Evolutionary conservation across 2,888 invertebrate genomes (phyloP).

Genomic region (Erebia epiphron): DNA sequence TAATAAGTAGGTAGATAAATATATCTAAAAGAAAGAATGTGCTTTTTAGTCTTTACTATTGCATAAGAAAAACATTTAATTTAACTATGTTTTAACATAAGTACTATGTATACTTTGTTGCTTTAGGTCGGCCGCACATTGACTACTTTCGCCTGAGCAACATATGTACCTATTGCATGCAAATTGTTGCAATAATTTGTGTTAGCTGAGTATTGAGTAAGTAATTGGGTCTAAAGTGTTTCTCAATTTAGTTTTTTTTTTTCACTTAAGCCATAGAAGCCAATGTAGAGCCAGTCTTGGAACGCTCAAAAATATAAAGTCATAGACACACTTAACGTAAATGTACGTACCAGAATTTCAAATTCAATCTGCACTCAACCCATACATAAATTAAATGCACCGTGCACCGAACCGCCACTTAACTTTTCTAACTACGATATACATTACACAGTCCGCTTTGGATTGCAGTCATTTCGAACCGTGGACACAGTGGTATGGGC

Average conservation of each 20-base stretch:
- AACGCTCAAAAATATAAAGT: conserved; percentile 14
- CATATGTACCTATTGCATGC: no score
- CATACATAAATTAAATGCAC: conserved; percentile 78
- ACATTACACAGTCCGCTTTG: conserved; percentile 67
- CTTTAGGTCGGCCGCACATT: neutral
- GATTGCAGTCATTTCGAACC: conserved; percentile 64
- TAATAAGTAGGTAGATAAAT: conserved; percentile 12
- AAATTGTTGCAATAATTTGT: no score
- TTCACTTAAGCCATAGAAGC: neutral
- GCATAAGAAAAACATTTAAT: conserved; percentile 21
- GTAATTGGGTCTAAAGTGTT: no score
- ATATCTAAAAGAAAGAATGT: conserved; percentile 22
- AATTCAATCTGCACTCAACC: conserved; percentile 50
- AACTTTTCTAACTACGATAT: conserved; percentile 78
- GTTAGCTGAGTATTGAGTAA: no score
- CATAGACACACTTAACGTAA: conserved; percentile 30
- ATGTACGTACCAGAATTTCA: conserved; percentile 48
- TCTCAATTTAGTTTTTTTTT: no score
- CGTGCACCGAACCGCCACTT: conserved; percentile 77
- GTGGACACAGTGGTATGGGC: conserved; percentile 33
- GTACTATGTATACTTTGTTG: conserved; percentile 1
- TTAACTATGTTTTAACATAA: conserved; percentile 8
- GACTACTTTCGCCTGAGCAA: no score
- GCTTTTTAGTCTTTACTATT: conserved; percentile 12
- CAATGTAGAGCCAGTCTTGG: neutral